Percentiles rank a stretch among this genome's conserved stretches.
Conservation (phyloP, 1,140 invertebrate genomes). For the Bombus ignitus region DNA sequence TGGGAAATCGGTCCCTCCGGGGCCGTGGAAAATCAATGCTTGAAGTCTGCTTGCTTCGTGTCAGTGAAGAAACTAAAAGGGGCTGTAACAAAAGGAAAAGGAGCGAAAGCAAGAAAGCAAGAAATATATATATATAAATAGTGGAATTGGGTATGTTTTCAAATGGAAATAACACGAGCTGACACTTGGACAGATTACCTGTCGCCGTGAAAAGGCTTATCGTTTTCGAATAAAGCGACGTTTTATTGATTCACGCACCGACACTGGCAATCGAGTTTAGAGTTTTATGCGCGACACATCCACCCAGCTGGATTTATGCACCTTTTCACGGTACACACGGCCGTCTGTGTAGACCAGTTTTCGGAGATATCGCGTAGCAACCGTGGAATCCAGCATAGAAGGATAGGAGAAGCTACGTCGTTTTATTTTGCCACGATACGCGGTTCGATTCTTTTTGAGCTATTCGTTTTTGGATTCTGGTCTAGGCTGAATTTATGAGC, state of each 20-base stretch:
- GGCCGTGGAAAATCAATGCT: constrained; percentile 32
- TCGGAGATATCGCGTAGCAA: background rate
- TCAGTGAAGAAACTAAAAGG: background rate
- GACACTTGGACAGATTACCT: constrained; percentile 30
- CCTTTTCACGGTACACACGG: too few relatives aligned
- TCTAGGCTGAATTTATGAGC: background rate
- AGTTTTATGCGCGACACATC: background rate
- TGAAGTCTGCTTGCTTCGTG: background rate
- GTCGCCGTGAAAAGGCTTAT: constrained; percentile 17
- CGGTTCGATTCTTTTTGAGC: background rate
- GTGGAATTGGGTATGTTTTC: background rate
- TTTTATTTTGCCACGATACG: background rate
- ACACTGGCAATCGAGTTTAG: background rate
- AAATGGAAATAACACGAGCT: constrained; percentile 3
- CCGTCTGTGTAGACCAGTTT: background rate
- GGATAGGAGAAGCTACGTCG: background rate
- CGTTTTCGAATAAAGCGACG: constrained; percentile 32
- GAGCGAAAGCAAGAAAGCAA: background rate
- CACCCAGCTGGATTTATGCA: background rate
- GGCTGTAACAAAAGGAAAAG: background rate
- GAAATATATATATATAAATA: background rate
- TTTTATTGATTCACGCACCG: constrained; percentile 32
- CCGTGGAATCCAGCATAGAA: too few relatives aligned
- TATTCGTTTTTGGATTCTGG: background rate
- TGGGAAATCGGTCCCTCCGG: constrained; percentile 8